Conservation (phyloP, 2,888 invertebrate genomes). For the Idaea dimidiata region DNA sequence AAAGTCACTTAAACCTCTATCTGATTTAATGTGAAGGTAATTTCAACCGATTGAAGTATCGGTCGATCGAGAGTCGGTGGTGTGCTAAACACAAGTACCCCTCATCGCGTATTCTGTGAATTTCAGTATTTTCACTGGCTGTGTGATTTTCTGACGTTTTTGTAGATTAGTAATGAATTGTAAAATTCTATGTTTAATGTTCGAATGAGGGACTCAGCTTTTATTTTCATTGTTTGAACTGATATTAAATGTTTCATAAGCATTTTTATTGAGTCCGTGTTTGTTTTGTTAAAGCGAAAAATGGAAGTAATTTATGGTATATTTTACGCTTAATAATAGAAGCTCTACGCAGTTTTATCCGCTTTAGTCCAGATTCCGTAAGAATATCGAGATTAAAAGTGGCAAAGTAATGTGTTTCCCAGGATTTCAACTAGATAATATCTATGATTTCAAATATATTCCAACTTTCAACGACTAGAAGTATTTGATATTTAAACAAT, state of each 20-base stretch:
- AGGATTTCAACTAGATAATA: too few relatives aligned
- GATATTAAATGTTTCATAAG: not conserved
- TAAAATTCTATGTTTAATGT: not conserved
- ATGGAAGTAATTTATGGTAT: not conserved
- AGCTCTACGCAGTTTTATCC: too few relatives aligned
- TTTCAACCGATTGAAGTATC: not conserved
- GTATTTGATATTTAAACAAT: too few relatives aligned
- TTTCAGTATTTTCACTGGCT: not conserved
- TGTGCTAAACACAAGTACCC: not conserved
- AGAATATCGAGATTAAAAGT: too few relatives aligned
- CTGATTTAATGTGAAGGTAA: too few relatives aligned
- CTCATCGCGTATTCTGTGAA: not conserved
- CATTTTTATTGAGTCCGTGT: not conserved
- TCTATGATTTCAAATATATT: too few relatives aligned
- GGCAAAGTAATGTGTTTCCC: too few relatives aligned
- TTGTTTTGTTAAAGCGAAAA: not conserved
- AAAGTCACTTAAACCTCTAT: too few relatives aligned
- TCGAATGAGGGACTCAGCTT: constrained; percentile 1
- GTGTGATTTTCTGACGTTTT: not conserved
- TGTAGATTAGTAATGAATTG: not conserved
- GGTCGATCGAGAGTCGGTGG: not conserved
- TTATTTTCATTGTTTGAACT: not conserved
- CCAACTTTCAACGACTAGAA: too few relatives aligned
- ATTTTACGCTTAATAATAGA: too few relatives aligned
- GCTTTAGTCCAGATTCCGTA: too few relatives aligned